These are phyloP conservation scores for Phenacoccus solenopsis DNA, from an alignment of 1,140 invertebrate species.

Conservation along the genomic window DNA sequence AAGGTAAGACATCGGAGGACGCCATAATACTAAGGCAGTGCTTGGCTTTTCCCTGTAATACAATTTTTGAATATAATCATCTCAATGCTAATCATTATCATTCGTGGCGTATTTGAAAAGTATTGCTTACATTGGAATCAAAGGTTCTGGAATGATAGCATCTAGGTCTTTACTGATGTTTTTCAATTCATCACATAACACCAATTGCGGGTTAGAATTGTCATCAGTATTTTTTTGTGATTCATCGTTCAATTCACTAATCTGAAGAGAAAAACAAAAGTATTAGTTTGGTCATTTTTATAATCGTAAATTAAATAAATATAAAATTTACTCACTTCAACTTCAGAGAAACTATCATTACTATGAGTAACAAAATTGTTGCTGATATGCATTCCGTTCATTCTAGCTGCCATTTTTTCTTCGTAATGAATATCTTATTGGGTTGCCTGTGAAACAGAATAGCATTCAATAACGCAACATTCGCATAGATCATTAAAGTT, in stretches of 20 bases:
- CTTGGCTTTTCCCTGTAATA: not conserved
- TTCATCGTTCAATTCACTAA: no score
- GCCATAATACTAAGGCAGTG: not conserved
- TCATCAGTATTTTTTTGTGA: not conserved
- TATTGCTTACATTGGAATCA: slow-evolving; percentile 10
- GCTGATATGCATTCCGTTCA: slow-evolving; percentile 54
- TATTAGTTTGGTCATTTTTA: no score
- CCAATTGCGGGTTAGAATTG: not conserved
- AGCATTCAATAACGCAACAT: not conserved
- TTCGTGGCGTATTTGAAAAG: no score
- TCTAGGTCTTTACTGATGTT: not conserved
- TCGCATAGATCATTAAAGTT: no score
- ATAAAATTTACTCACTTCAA: not conserved
- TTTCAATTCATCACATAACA: slow-evolving; percentile 1
- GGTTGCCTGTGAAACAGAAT: slow-evolving; percentile 27
- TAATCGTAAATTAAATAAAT: no score
- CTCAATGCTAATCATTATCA: not conserved
- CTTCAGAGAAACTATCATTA: not conserved
- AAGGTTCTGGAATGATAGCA: slow-evolving; percentile 2
- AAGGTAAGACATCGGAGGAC: not conserved
- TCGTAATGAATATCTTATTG: slow-evolving; percentile 66
- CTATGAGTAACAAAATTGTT: slow-evolving; percentile 9
- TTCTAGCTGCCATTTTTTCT: slow-evolving; percentile 63
- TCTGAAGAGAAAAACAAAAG: not conserved
- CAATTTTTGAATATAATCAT: not conserved